Evolutionary conservation across 2,113 vertebrate genomes (phyloP), one percentile per base, ranked within the genome.

Genomic region (Calonectris borealis): DNA sequence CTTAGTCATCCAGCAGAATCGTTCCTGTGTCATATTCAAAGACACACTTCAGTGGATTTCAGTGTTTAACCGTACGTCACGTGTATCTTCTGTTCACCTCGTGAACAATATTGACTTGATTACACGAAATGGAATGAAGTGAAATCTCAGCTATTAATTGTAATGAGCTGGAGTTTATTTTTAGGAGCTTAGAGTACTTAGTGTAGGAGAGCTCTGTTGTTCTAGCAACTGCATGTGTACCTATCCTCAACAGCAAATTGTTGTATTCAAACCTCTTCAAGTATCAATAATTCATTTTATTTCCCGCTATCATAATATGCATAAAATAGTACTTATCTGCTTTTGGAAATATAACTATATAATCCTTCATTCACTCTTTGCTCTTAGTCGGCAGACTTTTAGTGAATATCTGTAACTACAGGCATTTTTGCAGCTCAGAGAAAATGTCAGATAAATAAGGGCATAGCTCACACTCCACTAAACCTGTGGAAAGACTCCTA

Each of bases 131-230:
- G 46, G 66, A 82, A 90, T 68, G 51, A 94, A 93, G 49, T 44
- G 60, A 89, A 62, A 34, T 52, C 78, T 93, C 82, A 85, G 26
- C 26, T 93, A 95, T 83, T 95, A 95, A 83, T 80, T 95, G 75
- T 77, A 62, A 75, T 92, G 71, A 94, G 46, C 68, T 88, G 42
- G 54, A 83, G 36, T 78, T 91, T 94, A 91, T 87, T 91, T 96
- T 94, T 96, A 93, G 93, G 81, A 89, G 10, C 32, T 66, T 42
- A 27, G 26, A 86, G 68, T 80, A 66, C 64, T 78, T 80, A n/a
- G 32, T 51, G 54, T 62, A 85, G 89, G 66, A 91, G 84, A 92
- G 62, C 51, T 90, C 82, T 75, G 58, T 88, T 81, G 75, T 95
- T 97, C 82, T 90, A 96, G 93, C 84, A 95, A 83, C 68, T 76